Evolutionary conservation across 2,797 vertebrate species (phyloP), one percentile per base, ranked within the genome.

Genomic region (Lepilemur ruficaudatus): DNA sequence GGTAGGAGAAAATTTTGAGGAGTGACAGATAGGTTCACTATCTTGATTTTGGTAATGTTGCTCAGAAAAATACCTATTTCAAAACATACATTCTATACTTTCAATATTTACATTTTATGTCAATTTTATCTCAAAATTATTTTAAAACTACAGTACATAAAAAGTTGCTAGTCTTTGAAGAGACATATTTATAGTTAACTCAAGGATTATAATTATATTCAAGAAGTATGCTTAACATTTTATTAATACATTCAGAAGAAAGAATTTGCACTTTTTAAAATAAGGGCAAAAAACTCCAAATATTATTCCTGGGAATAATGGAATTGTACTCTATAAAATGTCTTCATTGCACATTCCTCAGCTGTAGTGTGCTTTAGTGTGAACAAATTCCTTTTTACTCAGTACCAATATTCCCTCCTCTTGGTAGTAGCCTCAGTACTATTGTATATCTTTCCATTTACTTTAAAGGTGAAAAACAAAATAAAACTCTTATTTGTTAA

Each of bases 241-340:
- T 96, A 23, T 38, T 87, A 78, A 86, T 79, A 75, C 4, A 43
- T 43, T 95, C 22, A 65, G 28, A 91, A 76, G 46, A 6, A 61
- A 72, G 22, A 81, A 5, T 13, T 92, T 22, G 55, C n/a, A 70
- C 4, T 25, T 90, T 96, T n/a, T 18, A 1, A 8, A 72, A 94
- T 93, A 80, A 89, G 82, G 30, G 57, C 22, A 52, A 25, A 89
- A 89, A 96, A 95, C 78, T 20, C 13, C 84, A 85, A 81, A 67
- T 11, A 83, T 57, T 23, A 57, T 57, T 97, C 83, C 46, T 63
- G 86, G 84, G 93, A 97, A 93, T 90, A 96, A 89, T 81, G 79
- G 67, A 98, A 72, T 17, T 30, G 2, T 92, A 35, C 22, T 73
- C 52, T 57, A 94, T 73, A 96, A 96, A 96, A 86, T 63, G 0